Evolutionary conservation across 2,113 vertebrate genomes (phyloP), one percentile per base, ranked within the genome.

Genomic region (Antennarius striatus): DNA sequence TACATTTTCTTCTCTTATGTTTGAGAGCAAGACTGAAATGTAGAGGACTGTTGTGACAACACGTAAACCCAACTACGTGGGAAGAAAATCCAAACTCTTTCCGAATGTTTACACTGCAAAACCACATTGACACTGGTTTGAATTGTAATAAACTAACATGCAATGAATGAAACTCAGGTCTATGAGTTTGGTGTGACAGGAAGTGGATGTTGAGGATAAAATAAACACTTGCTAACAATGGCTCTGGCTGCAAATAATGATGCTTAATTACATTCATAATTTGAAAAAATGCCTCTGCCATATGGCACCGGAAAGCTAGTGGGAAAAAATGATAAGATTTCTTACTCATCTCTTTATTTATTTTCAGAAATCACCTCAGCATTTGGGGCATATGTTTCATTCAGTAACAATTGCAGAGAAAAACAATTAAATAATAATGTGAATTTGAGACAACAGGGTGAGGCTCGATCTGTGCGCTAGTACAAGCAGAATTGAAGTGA

Each of bases 71-170:
- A 9, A 42, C 62, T 67, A 50, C 9, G 50, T 60, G n/a, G 15
- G 40, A 43, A 10, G 46, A 63, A 62, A 43, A 22, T 11, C 40
- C 1, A 62, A 43, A 22, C 10, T 40, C 1, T 56, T 51, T 3
- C 40, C 13, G 16, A 28, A 15, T 68, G 70, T 89, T 86, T 82
- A 85, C 73, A 63, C 14, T 10, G 40, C 12, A 49, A 65, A 72
- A 71, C 3, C n/a, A 70, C 42, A 45, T 60, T 75, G 15, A 70
- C 57, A 60, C 68, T 66, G 73, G 43, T 66, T 67, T 43, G 40
- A 42, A 46, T 39, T 13, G 29, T 8, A 13, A 47, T 36, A 39
- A 52, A 64, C 73, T 48, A 29, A 66, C 63, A 55, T n/a, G 70
- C 32, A 57, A 42, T 32, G 59, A 68, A 28, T 47, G 10, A 5